Percentiles rank a stretch among this genome's conserved stretches.
These are phyloP conservation scores for Limanda limanda DNA, from an alignment of 2,113 vertebrate species.

Conservation along the genomic window DNA sequence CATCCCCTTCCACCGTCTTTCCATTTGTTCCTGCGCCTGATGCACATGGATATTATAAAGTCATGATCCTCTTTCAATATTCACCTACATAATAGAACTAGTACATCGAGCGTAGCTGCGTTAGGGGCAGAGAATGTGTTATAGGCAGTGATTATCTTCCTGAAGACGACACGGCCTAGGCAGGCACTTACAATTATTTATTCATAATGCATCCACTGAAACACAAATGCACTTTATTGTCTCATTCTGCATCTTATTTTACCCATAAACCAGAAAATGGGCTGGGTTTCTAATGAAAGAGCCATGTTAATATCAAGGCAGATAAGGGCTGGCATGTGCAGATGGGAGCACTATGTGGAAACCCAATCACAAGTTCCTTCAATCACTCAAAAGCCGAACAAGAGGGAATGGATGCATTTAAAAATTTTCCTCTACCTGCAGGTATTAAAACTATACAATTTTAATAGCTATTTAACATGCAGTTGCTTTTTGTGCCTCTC, in stretches of 20 bases:
- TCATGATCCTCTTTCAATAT: slow-evolving; percentile 80
- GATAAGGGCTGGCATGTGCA: slow-evolving; percentile 85
- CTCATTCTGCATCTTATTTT: slow-evolving; percentile 92
- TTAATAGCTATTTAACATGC: slow-evolving; percentile 90
- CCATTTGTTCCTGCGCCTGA: slow-evolving; percentile 46
- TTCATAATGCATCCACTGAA: slow-evolving; percentile 89
- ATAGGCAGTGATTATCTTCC: slow-evolving; percentile 81
- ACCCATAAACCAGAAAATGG: slow-evolving; percentile 89
- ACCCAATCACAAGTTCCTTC: slow-evolving; percentile 97
- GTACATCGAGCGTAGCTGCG: slow-evolving; percentile 62
- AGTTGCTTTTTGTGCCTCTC: slow-evolving; percentile 85
- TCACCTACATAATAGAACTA: slow-evolving; percentile 70
- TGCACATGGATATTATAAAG: slow-evolving; percentile 75
- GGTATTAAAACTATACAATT: slow-evolving; percentile 91
- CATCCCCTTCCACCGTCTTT: slow-evolving; percentile 20
- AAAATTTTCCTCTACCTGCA: slow-evolving; percentile 89
- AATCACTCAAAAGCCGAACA: slow-evolving; percentile 88
- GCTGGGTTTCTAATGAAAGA: slow-evolving; percentile 92
- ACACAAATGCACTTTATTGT: slow-evolving; percentile 95
- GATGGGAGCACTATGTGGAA: slow-evolving; percentile 91
- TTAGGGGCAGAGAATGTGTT: slow-evolving; percentile 67
- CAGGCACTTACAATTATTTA: slow-evolving; percentile 92
- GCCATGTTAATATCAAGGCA: slow-evolving; percentile 94
- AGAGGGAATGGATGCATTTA: slow-evolving; percentile 86
- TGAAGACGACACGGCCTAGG: slow-evolving; percentile 74